Base-by-base conservation (phyloP, 2,888 invertebrate genomes). In the Amitus sp. region DNA sequence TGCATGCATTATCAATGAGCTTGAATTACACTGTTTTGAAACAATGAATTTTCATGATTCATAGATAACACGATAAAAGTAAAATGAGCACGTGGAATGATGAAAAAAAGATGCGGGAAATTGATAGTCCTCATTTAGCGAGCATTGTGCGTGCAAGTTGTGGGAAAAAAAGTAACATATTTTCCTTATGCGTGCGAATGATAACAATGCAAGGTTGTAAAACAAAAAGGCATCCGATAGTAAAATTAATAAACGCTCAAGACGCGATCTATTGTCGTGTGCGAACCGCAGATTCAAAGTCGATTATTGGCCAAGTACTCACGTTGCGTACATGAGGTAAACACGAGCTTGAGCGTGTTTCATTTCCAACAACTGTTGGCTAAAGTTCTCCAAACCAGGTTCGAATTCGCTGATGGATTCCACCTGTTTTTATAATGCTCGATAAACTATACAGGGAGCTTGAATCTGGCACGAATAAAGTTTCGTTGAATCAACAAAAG, bases 361-460 rank as follows among this genome's bases (percentile, higher is more conserved):
- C 77, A 96, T 90, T 69, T 93, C 93, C 67, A 87, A 84, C 48
- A 98, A 85, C 75, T 92, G 90, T 19, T 92, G 90, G 37, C 88
- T 89, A 76, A 96, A 96, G 68, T 90, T 92, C 62, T 91, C 92
- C 66, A 95, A 83, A 13, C 95, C 96, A 0, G 96, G 92, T 78
- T 95, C 95, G 79, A 96, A 96, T 82, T 96, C 96, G 45, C 96
- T 92, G 40, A 95, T 93, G 72, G 93, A 89, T 78, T 96, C 96
- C 46, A 97, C 94, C 84, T 94, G 45, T 10, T 37, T 7, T 34
- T n/a, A n/a, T n/a, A n/a, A n/a, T n/a, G n/a, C n/a, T n/a, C n/a
- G n/a, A n/a, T n/a, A n/a, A n/a, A n/a, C n/a, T n/a, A n/a, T n/a
- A n/a, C n/a, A n/a, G n/a, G n/a, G n/a, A n/a, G n/a, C n/a, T n/a